These are phyloP conservation scores for Aphaenogaster ashmeadi DNA, from an alignment of 1,140 invertebrate species.

Conservation along the genomic window DNA sequence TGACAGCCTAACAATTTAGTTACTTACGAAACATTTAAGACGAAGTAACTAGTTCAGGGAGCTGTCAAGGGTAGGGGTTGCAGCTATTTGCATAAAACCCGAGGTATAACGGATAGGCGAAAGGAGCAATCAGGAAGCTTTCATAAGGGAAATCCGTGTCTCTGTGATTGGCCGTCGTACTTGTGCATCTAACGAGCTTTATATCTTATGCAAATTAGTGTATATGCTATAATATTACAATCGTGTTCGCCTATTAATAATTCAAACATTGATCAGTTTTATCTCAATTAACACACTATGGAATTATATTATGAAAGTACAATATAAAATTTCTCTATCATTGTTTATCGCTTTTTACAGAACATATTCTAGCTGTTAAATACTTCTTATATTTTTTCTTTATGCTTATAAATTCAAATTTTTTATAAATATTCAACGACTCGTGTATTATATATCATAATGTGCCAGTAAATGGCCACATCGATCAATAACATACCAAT, in stretches of 20 bases:
- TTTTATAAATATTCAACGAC: neutral
- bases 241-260: conserved; percentile 24
- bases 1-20: conserved; percentile 38
- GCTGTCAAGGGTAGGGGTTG: conserved; percentile 15
- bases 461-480: neutral
- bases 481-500: neutral
- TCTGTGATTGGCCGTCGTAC: conserved; percentile 42
- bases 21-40: conserved; percentile 64
- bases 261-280: conserved; percentile 6
- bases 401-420: neutral
- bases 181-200: conserved; percentile 32
- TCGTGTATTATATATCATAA: neutral
- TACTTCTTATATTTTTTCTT: neutral
- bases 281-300: neutral
- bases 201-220: conserved; percentile 54
- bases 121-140: conserved; percentile 60
- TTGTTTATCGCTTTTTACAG: neutral
- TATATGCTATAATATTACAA: conserved; percentile 2
- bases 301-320: neutral
- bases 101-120: conserved; percentile 58
- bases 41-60: conserved; percentile 45
- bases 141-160: conserved; percentile 56
- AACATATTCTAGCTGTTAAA: neutral
- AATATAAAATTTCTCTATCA: neutral
- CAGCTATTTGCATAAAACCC: conserved; percentile 62